Evolutionary conservation across 2,113 vertebrate species (phyloP).

Genomic region (Sphaerodactylus townsendi): DNA sequence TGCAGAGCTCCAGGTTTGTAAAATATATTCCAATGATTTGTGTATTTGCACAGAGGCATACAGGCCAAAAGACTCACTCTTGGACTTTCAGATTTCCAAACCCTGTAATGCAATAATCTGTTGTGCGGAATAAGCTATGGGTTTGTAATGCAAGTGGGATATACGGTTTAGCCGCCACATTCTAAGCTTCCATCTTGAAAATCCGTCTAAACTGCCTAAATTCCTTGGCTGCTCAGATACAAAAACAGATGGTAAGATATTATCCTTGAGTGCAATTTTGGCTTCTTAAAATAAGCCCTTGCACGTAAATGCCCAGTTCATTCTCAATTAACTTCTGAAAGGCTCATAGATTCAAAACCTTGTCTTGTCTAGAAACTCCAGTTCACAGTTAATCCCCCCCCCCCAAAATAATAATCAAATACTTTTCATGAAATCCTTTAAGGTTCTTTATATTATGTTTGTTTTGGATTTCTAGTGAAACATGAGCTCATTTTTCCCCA

Average conservation of each 20-base stretch:
- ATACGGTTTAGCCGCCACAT: neutral
- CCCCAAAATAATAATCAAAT: neutral
- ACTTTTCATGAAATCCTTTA: neutral
- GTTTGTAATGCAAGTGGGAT: neutral
- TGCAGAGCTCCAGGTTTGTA: neutral
- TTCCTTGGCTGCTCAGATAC: neutral
- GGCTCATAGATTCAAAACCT: neutral
- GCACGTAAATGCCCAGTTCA: neutral
- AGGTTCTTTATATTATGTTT: neutral
- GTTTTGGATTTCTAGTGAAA: neutral
- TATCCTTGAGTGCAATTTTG: neutral
- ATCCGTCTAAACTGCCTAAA: neutral
- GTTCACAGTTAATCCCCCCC: neutral
- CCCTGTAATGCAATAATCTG: neutral
- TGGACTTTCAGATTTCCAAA: neutral
- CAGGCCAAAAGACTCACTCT: too few species aligned
- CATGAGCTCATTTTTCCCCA: neutral
- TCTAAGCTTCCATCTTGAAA: neutral
- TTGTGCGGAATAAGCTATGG: neutral
- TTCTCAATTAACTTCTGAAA: neutral
- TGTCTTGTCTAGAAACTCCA: neutral
- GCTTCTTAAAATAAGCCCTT: neutral
- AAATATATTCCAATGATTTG: neutral
- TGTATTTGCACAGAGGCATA: neutral
- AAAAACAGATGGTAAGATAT: neutral